A percentile compares a stretch with the other conserved stretches of the same genome.
Evolutionary conservation across 2,888 invertebrate species (phyloP).

Genomic region (Harpagoxenus sublaevis): DNA sequence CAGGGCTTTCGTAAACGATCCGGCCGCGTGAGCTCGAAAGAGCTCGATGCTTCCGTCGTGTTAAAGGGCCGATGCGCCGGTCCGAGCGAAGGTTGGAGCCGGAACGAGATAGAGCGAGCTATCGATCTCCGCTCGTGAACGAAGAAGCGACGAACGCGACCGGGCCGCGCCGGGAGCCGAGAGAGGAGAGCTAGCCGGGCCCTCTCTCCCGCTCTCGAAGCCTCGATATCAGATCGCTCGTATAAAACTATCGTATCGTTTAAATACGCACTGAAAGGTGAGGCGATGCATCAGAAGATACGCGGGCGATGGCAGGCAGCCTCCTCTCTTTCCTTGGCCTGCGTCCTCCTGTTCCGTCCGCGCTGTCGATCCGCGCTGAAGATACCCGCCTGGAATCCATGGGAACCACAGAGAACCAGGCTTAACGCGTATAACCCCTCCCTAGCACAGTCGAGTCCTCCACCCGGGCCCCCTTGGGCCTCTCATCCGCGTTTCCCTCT

Average conservation of each 20-base stretch:
- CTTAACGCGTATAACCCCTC: conserved; percentile 83
- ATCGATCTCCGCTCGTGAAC: conserved; percentile 41
- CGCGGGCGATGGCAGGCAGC: conserved; percentile 86
- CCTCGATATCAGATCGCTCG: conserved; percentile 85
- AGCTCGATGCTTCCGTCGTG: conserved; percentile 78
- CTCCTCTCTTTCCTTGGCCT: conserved; percentile 64
- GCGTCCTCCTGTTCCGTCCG: conserved; percentile 74
- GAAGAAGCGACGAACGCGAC: conserved; percentile 11
- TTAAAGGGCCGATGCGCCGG: conserved; percentile 72
- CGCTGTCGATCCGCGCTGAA: conserved; percentile 85
- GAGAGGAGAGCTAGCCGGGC: conserved; percentile 61
- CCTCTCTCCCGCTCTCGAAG: conserved; percentile 80
- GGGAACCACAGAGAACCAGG: conserved; percentile 85
- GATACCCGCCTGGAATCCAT: conserved; percentile 86
- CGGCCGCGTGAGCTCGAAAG: conserved; percentile 34
- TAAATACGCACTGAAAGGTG: conserved; percentile 87
- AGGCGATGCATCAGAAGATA: conserved; percentile 86
- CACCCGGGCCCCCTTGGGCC: conserved; percentile 58
- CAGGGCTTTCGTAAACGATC: conserved; percentile 62
- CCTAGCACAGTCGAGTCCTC: conserved; percentile 48
- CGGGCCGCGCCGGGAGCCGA: conserved; percentile 9
- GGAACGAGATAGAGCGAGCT: conserved; percentile 21
- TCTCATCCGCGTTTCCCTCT: conserved; percentile 37
- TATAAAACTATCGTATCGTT: conserved; percentile 86
- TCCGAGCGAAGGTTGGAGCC: conserved; percentile 19